These are phyloP conservation scores for Stenotaenia linearis DNA, from an alignment of 2,888 invertebrate species.

Conservation along the genomic window DNA sequence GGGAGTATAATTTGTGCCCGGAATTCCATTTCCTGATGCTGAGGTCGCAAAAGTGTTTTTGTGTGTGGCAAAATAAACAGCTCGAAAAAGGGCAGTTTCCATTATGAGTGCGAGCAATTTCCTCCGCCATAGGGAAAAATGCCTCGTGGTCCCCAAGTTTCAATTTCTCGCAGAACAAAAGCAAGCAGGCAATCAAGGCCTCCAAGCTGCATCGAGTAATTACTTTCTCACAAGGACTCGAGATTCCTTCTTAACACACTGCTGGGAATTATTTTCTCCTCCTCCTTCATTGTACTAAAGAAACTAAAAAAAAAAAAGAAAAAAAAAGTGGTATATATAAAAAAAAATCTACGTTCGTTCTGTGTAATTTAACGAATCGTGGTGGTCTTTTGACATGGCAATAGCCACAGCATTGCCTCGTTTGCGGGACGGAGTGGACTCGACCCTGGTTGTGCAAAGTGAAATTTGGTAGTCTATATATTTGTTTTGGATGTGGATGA, in stretches of 20 bases:
- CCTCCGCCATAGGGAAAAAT: constrained; percentile 19
- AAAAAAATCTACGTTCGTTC: not conserved
- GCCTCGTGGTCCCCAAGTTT: constrained; percentile 19
- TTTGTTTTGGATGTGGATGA: not conserved
- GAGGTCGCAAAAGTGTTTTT: constrained; percentile 19
- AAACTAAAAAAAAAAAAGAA: too few relatives aligned
- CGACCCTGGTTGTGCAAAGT: not conserved
- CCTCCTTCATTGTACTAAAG: constrained; percentile 12
- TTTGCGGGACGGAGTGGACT: not conserved
- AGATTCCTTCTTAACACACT: constrained; percentile 19
- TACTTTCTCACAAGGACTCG: constrained; percentile 19
- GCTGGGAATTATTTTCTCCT: constrained; percentile 19
- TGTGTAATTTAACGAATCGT: not conserved
- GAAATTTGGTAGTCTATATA: not conserved
- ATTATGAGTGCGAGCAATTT: constrained; percentile 19
- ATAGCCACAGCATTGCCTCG: not conserved
- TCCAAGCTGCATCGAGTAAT: constrained; percentile 19
- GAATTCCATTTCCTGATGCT: constrained; percentile 13
- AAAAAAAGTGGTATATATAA: not conserved
- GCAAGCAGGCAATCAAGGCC: constrained; percentile 19
- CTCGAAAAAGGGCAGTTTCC: constrained; percentile 16
- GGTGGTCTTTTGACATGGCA: not conserved
- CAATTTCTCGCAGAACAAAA: constrained; percentile 19
- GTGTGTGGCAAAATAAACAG: constrained; percentile 19
- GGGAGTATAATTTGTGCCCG: constrained; percentile 7